These are phyloP conservation scores for Sinotaia quadrata DNA, from an alignment of 2,888 invertebrate genomes.

Conservation along the genomic window DNA sequence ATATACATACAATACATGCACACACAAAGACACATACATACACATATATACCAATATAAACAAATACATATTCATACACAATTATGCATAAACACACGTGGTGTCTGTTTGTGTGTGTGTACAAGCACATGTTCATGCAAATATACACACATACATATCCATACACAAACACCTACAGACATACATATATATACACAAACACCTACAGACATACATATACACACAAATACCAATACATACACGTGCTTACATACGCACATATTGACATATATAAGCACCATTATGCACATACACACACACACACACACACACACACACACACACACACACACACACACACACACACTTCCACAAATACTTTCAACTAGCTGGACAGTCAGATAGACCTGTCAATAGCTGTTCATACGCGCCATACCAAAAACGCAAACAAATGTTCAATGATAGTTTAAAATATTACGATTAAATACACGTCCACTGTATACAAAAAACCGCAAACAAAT, in stretches of 20 bases:
- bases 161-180: background rate
- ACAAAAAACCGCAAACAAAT: too few relatives aligned
- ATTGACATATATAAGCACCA: background rate
- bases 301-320: conserved; percentile 13
- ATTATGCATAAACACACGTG: too few relatives aligned
- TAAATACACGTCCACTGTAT: too few relatives aligned
- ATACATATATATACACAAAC: background rate
- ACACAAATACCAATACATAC: background rate
- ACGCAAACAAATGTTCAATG: background rate
- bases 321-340: conserved; percentile 13
- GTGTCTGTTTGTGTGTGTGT: too few relatives aligned
- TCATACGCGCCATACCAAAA: background rate
- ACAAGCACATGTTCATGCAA: background rate
- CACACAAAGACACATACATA: too few relatives aligned
- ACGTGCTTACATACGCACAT: background rate
- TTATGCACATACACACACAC: background rate
- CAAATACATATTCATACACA: too few relatives aligned
- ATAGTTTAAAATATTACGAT: too few relatives aligned
- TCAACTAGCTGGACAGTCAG: background rate
- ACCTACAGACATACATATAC: background rate
- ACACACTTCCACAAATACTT: background rate
- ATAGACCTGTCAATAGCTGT: background rate
- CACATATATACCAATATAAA: too few relatives aligned
- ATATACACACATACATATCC: conserved; percentile 6
- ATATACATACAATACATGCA: too few relatives aligned